Conservation (phyloP, 2,797 vertebrate genomes). For the Eidolon dupreanum region DNA sequence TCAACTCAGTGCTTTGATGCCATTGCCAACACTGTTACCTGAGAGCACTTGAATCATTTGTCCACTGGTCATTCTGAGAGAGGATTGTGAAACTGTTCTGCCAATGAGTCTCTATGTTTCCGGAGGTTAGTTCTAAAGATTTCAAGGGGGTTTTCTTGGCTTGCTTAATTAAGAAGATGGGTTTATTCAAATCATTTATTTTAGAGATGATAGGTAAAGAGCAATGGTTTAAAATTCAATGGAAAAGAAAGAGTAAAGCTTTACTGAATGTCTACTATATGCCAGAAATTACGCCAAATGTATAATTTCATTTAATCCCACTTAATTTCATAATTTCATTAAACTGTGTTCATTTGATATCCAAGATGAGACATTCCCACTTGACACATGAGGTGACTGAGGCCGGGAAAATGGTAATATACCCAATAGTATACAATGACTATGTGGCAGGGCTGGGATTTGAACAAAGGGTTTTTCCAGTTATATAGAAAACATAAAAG, state of each 20-base stretch:
- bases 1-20: neutral
- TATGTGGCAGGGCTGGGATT: neutral
- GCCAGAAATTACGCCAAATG: neutral
- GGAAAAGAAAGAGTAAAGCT: neutral
- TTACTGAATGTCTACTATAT: neutral
- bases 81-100: neutral
- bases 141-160: neutral
- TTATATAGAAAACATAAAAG: neutral
- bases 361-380: no score
- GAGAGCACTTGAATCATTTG: neutral
- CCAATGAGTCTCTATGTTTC: neutral
- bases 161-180: constrained; percentile 13
- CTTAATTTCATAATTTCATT: no score
- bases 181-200: constrained; percentile 19
- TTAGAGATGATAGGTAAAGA: constrained; percentile 21
- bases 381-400: neutral
- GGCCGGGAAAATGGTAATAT: neutral
- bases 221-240: neutral
- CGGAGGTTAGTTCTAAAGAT: neutral
- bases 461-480: neutral
- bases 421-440: neutral
- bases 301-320: neutral
- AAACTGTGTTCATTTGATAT: no score
- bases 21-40: neutral
- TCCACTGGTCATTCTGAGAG: neutral